These are phyloP conservation scores for Neodiprion virginianus DNA, from an alignment of 1,140 invertebrate genomes.

Conservation along the genomic window DNA sequence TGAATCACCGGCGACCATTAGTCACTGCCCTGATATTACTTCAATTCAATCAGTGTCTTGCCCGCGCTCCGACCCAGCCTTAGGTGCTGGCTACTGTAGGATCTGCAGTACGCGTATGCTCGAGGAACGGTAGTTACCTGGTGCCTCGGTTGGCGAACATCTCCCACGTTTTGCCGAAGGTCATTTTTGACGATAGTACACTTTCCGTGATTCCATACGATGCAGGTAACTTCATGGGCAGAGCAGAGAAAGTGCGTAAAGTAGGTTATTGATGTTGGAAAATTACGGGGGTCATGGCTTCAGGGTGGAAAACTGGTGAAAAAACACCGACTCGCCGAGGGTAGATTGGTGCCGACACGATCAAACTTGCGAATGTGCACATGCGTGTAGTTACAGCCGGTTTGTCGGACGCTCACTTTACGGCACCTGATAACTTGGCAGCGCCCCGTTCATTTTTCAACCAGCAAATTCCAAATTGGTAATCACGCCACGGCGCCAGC, in stretches of 20 bases:
- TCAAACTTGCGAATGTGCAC: too few species aligned
- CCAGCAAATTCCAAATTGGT: conserved; percentile 60
- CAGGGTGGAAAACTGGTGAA: too few species aligned
- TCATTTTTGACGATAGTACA: too few species aligned
- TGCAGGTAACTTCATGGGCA: too few species aligned
- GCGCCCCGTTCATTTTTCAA: neutral
- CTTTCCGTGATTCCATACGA: too few species aligned
- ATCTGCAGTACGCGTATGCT: too few species aligned
- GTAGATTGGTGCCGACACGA: too few species aligned
- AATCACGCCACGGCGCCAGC: conserved; percentile 64
- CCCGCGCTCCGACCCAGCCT: conserved; percentile 20
- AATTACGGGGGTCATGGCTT: too few species aligned
- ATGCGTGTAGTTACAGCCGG: neutral
- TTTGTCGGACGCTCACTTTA: conserved; percentile 1
- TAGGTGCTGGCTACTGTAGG: neutral
- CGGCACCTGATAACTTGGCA: neutral
- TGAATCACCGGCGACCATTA: conserved; percentile 59
- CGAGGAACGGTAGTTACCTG: neutral
- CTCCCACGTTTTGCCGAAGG: too few species aligned
- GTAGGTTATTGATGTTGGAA: too few species aligned
- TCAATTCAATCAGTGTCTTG: conserved; percentile 64
- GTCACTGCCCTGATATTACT: conserved; percentile 63
- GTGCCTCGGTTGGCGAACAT: neutral
- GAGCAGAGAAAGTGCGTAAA: too few species aligned
- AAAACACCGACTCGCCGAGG: too few species aligned